Conservation (phyloP, 2,888 invertebrate species). For the Cataglyphis cursor region DNA sequence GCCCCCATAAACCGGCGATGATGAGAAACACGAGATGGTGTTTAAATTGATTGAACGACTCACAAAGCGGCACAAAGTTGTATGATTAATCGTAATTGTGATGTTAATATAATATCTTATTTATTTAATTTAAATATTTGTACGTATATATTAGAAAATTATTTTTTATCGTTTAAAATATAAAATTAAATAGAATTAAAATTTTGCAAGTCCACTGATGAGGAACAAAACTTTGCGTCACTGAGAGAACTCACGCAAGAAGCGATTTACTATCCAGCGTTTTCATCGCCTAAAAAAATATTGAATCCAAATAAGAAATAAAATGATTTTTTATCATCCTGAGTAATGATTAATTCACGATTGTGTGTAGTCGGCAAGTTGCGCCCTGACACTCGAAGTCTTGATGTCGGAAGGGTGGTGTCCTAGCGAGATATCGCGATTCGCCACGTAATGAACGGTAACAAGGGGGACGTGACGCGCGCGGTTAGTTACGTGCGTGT, state of each 20-base stretch:
- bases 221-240: not conserved
- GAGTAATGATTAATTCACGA: slow-evolving; percentile 25
- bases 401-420: slow-evolving; percentile 69
- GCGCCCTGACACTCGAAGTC: slow-evolving; percentile 34
- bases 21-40: slow-evolving; percentile 73
- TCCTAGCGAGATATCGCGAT: slow-evolving; percentile 76
- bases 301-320: not conserved
- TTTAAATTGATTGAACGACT: slow-evolving; percentile 71
- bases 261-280: not conserved
- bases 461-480: slow-evolving; percentile 62
- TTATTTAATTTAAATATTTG: slow-evolving; percentile 8
- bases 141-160: slow-evolving; percentile 1
- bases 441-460: slow-evolving; percentile 74
- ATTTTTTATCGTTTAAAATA: not conserved
- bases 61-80: not conserved
- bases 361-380: slow-evolving; percentile 39
- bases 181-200: slow-evolving; percentile 10
- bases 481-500: slow-evolving; percentile 53
- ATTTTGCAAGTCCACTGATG: not conserved
- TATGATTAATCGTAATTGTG: not conserved
- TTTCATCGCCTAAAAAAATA: not conserved
- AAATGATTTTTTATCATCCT: not conserved
- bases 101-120: not conserved
- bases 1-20: slow-evolving; percentile 64
- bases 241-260: not conserved